These are phyloP conservation scores for Lampropteryx suffumata DNA, from an alignment of 2,888 invertebrate genomes.

Conservation along the genomic window DNA sequence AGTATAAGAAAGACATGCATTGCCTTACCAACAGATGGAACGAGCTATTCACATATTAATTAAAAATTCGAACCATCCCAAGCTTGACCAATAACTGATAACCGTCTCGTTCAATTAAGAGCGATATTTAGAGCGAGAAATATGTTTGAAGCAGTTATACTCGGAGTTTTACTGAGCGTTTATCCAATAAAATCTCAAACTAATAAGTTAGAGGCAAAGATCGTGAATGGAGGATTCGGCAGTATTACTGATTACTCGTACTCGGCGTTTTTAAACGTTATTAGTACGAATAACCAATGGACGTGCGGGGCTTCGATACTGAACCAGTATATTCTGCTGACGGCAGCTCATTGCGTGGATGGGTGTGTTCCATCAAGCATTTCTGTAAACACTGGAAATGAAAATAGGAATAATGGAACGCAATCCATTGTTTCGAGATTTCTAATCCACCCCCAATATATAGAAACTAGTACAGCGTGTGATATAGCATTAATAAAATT, in stretches of 20 bases:
- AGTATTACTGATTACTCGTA: not conserved
- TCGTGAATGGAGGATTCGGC: too few species aligned
- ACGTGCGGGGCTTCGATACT: slow-evolving; percentile 4
- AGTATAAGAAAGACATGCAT: too few species aligned
- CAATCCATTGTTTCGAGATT: not conserved
- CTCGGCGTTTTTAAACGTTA: not conserved
- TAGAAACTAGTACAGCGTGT: not conserved
- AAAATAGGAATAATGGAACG: not conserved
- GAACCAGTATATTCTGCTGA: slow-evolving; percentile 4
- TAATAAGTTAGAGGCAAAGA: too few species aligned
- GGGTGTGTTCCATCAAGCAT: not conserved
- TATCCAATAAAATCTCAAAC: too few species aligned
- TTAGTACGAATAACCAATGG: not conserved
- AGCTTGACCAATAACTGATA: too few species aligned
- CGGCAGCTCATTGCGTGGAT: slow-evolving; percentile 7
- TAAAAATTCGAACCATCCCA: too few species aligned
- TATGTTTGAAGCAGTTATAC: too few species aligned
- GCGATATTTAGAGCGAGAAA: too few species aligned
- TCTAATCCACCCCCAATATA: not conserved
- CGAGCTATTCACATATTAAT: too few species aligned
- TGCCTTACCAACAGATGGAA: too few species aligned
- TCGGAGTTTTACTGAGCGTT: too few species aligned
- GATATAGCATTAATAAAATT: slow-evolving; percentile 3
- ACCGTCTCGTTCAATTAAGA: too few species aligned
- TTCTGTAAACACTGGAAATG: not conserved